Percentiles rank a stretch among this genome's conserved stretches.
Evolutionary conservation across 1,140 invertebrate genomes (phyloP).

Genomic region (Drosophila watanabei): DNA sequence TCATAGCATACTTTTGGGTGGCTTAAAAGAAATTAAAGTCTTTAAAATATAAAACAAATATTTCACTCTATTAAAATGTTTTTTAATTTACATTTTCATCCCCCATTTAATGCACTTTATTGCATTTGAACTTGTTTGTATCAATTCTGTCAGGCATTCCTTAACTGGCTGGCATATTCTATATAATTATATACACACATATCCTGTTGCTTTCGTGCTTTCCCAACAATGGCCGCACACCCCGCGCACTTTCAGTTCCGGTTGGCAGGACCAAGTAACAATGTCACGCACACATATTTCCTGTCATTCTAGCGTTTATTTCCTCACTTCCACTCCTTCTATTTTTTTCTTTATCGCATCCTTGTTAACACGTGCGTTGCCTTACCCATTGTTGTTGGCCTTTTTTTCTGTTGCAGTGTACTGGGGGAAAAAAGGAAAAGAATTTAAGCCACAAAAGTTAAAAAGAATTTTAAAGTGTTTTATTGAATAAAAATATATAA

Average conservation of each 20-base stretch:
- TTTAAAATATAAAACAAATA: too few species aligned
- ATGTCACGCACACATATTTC: slow-evolving; percentile 83
- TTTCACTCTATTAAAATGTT: background rate
- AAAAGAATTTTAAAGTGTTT: background rate
- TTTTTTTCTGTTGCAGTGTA: slow-evolving; percentile 32
- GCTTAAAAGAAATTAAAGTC: too few species aligned
- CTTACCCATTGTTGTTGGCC: slow-evolving; percentile 47
- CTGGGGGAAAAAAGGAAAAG: background rate
- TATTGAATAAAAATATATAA: background rate
- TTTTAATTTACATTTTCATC: background rate
- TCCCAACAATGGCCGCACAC: slow-evolving; percentile 6
- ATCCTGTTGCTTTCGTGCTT: slow-evolving; percentile 49
- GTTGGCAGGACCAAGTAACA: slow-evolving; percentile 64
- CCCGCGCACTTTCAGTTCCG: slow-evolving; percentile 28
- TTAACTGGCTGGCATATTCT: slow-evolving; percentile 29
- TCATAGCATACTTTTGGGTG: too few species aligned
- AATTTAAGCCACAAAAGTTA: too few species aligned
- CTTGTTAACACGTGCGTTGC: slow-evolving; percentile 81
- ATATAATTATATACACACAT: slow-evolving; percentile 32
- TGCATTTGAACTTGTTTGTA: slow-evolving; percentile 3
- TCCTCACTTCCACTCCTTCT: slow-evolving; percentile 62
- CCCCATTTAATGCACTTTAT: background rate
- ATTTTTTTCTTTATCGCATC: slow-evolving; percentile 72
- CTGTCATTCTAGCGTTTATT: slow-evolving; percentile 82
- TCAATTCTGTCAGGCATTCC: slow-evolving; percentile 14